Evolutionary conservation across 2,113 vertebrate species (phyloP), one percentile per base, ranked within the genome.

Genomic region (Copsychus sechellarum): DNA sequence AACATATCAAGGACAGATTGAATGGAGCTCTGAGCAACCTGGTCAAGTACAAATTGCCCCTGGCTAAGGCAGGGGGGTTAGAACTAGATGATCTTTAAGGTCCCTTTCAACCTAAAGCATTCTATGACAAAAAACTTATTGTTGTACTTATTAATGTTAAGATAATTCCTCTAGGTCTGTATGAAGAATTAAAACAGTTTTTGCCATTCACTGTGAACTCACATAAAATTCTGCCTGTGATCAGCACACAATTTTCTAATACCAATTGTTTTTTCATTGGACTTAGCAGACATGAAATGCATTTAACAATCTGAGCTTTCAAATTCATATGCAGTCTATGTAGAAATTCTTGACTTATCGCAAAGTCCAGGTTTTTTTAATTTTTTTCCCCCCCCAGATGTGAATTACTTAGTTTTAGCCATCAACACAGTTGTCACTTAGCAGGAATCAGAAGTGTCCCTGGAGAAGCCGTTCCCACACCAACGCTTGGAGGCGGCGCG

Each of bases 401-500:
- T 15, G 3, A 12, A 29, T 42, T 74, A 42, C 64, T 53, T 82
- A 11, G 29, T 20, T 54, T 47, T 72, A 67, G 8, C 29, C 3
- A 1, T 14, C 16, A 26, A 6, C 11, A 17, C 5, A 40, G 60
- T 1, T 33, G 34, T 12, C 40, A 1, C 31, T 38, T 33, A 3
- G 1, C 28, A 69, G 56, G 36, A 48, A 19, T 9, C 14, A 31
- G 50, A 20, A 17, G 17, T 15, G 2, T 36, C 12, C 31, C 20
- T 43, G 29, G 8, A 34, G 66, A 20, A 71, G 31, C 23, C 10
- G 3, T 34, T 91, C 53, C 34, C 72, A 2, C 10, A 1, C 1
- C 0, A 23, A 3, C 7, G 33, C 23, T 47, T 2, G 11, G 24
- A 24, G 43, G 38, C 10, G 2, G 3, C 6, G 5, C 9, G 9